Conservation (phyloP, 2,888 invertebrate species). For the Pemphredon lugubris region DNA sequence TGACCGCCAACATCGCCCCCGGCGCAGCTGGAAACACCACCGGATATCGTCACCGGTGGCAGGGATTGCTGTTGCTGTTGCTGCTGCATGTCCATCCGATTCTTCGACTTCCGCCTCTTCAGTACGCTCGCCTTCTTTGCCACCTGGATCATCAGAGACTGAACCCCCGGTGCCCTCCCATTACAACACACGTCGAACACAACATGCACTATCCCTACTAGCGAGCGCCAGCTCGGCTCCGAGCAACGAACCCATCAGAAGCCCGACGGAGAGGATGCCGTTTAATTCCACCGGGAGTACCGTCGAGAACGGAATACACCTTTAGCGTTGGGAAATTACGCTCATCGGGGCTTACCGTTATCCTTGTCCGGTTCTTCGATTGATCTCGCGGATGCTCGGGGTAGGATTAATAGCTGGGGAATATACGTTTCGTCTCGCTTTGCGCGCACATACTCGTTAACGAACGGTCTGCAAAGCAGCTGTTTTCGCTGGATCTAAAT, state of each 20-base stretch:
- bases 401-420: not conserved
- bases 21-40: constrained; percentile 52
- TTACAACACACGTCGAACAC: constrained; percentile 79
- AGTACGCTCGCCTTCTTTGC: constrained; percentile 89
- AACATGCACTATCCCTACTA: constrained; percentile 78
- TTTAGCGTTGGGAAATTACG: not conserved
- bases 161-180: constrained; percentile 82
- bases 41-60: constrained; percentile 67
- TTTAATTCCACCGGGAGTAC: not conserved
- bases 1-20: constrained; percentile 45
- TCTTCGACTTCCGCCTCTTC: constrained; percentile 86
- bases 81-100: constrained; percentile 84
- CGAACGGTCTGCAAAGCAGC: no score
- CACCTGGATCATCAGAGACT: constrained; percentile 88
- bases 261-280: constrained; percentile 1
- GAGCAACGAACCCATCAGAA: constrained; percentile 44
- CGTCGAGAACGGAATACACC: not conserved
- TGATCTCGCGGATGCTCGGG: not conserved
- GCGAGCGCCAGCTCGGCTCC: constrained; percentile 53
- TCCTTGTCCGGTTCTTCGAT: not conserved
- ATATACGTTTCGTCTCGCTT: no score
- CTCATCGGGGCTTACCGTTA: constrained; percentile 8
- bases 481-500: no score
- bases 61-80: constrained; percentile 63
- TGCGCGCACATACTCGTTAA: no score